Conservation (phyloP, 2,113 vertebrate genomes). For the Caranx melampygus region DNA sequence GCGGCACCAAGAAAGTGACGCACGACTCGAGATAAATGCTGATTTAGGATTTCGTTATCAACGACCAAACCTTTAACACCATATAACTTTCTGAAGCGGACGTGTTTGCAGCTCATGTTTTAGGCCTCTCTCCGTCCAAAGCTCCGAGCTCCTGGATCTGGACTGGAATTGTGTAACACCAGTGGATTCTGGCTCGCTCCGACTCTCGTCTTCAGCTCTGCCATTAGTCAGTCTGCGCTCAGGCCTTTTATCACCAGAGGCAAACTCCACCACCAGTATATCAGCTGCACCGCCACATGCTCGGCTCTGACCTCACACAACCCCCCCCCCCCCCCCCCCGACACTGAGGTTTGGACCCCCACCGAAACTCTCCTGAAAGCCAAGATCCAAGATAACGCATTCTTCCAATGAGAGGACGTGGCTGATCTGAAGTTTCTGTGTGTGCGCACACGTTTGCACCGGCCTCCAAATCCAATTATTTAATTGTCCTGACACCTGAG, state of each 20-base stretch:
- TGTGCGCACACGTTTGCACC: slow-evolving; percentile 51
- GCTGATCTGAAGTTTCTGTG: slow-evolving; percentile 50
- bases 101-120: slow-evolving; percentile 16
- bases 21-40: background rate
- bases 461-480: slow-evolving; percentile 74
- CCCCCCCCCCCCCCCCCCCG: slow-evolving; percentile 11
- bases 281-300: slow-evolving; percentile 24
- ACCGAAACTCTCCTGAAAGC: slow-evolving; percentile 51
- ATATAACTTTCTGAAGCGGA: background rate
- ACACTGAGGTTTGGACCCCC: slow-evolving; percentile 39
- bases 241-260: slow-evolving; percentile 53
- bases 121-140: slow-evolving; percentile 9
- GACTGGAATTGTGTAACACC: slow-evolving; percentile 56
- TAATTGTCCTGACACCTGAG: slow-evolving; percentile 66
- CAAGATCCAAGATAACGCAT: slow-evolving; percentile 75
- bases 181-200: slow-evolving; percentile 39
- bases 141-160: slow-evolving; percentile 15
- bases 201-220: slow-evolving; percentile 49
- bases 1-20: background rate
- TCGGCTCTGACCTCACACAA: slow-evolving; percentile 43
- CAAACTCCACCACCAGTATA: slow-evolving; percentile 41
- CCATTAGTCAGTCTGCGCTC: slow-evolving; percentile 72
- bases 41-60: background rate
- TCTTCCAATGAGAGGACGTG: slow-evolving; percentile 75
- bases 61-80: background rate